Percentiles rank a stretch among this genome's conserved stretches.
phyloP scores from a whole-genome alignment of 53 echinoderm and acorn worm species.

The Crossaster papposus region DNA sequence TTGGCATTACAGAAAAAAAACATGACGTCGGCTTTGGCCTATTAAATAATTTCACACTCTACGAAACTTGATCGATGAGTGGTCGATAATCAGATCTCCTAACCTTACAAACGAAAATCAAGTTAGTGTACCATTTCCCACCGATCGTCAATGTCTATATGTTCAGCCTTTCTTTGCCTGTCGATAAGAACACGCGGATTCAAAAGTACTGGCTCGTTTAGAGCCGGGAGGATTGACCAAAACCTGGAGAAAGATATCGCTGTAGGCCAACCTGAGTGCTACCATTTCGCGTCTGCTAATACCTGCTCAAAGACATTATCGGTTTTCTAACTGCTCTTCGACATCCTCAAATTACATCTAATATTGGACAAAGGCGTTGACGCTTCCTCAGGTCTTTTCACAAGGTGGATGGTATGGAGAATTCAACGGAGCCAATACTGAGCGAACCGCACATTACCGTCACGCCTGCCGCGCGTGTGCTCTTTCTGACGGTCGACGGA shows the following conservation, averaged over 20 bases:
- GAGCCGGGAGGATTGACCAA: too few relatives aligned
- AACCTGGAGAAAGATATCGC: too few relatives aligned
- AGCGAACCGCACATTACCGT: background rate
- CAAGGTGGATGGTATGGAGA: background rate
- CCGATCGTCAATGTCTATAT: background rate
- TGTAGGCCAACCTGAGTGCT: too few relatives aligned
- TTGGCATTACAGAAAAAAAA: background rate
- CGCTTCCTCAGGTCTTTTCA: too few relatives aligned
- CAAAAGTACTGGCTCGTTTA: too few relatives aligned
- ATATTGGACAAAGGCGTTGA: too few relatives aligned
- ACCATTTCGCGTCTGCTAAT: too few relatives aligned
- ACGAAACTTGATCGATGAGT: background rate
- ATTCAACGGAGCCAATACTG: background rate
- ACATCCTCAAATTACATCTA: too few relatives aligned
- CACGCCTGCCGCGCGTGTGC: background rate
- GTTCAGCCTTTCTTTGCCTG: background rate
- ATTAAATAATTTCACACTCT: background rate
- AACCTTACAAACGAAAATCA: background rate
- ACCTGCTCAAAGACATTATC: too few relatives aligned
- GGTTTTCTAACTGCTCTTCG: too few relatives aligned
- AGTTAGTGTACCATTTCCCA: background rate
- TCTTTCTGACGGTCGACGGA: conserved; percentile 28
- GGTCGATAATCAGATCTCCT: background rate
- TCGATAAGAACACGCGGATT: too few relatives aligned
- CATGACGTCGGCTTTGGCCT: background rate